Percentiles rank a stretch among this genome's conserved stretches.
These are phyloP conservation scores for Microplitis demolitor DNA, from an alignment of 1,140 invertebrate genomes.

Conservation along the genomic window DNA sequence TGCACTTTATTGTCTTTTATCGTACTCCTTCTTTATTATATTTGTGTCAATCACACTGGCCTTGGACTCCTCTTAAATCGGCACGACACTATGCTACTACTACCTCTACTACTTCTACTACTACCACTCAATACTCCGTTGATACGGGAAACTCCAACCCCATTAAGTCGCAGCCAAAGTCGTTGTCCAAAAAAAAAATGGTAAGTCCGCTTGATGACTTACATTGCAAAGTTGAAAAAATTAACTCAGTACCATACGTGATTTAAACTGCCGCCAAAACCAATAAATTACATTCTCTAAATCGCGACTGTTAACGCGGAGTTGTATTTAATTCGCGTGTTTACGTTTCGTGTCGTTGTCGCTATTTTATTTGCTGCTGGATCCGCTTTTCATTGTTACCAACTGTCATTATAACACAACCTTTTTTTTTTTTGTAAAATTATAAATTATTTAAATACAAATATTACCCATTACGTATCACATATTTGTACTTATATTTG, in stretches of 20 bases:
- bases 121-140: constrained; percentile 62
- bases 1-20: constrained; percentile 61
- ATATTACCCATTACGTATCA: too few species aligned
- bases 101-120: constrained; percentile 56
- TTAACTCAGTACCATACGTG: constrained; percentile 3
- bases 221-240: constrained; percentile 30
- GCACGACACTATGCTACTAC: constrained; percentile 63
- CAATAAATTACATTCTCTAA: not conserved
- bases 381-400: constrained; percentile 8
- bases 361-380: constrained; percentile 19
- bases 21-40: constrained; percentile 63
- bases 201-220: constrained; percentile 63
- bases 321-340: constrained; percentile 24
- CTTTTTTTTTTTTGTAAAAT: constrained; percentile 21
- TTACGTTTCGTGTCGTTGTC: constrained; percentile 28
- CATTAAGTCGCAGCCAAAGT: constrained; percentile 65
- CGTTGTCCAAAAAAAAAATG: constrained; percentile 65
- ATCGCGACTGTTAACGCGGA: constrained; percentile 1
- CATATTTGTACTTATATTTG: too few species aligned
- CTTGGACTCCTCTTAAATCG: constrained; percentile 63
- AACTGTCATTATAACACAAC: constrained; percentile 33
- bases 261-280: not conserved
- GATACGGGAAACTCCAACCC: constrained; percentile 58
- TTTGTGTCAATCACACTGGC: constrained; percentile 64
- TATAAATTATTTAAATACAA: not conserved